Base-by-base conservation (phyloP, 1,140 invertebrate genomes). In the Elysia chlorotica region DNA sequence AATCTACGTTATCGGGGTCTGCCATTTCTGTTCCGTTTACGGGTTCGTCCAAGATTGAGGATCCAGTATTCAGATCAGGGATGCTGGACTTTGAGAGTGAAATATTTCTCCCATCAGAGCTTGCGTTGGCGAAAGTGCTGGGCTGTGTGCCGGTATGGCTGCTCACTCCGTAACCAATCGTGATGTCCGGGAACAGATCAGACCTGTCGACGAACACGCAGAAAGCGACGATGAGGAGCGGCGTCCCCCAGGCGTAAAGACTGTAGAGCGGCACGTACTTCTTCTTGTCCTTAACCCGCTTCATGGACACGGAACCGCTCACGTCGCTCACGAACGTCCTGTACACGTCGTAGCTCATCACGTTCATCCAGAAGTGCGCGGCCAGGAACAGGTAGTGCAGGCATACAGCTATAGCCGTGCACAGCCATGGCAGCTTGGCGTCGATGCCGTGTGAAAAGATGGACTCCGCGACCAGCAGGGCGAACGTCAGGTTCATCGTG, bases 301-400 rank as follows among this genome's bases (percentile, higher is more conserved):
- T 48, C 41, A 48, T 10, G 1, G 77, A 74, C 1, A 80, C 63
- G 57, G 81, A 79, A 41, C 76, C 79, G 35, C 54, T 54, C 5
- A n/a, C 61, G 76, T 78, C n/a, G 54, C 74, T 76, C 2, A 78
- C 91, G 82, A 90, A 90, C 19, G 95, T 96, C 31, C 87, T 80
- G 84, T 87, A 91, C 1, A 91, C 87, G 77, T 91, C 91, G 79
- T 88, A 91, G 0, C 90, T 87, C 83, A 92, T 89, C 1, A 90
- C 88, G 57, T 89, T 89, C 89, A 90, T 91, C 91, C 91, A 91
- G 71, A 89, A 89, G 77, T 91, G 91, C 0, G 90, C 87, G 0
- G 88, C 85, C 33, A 91, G 83, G 78, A 91, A 90, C 36, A 86
- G 79, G 79, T 89, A 91, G 73, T 90, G 90, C 2, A 89, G 87